A percentile compares a stretch with the other conserved stretches of the same genome.
phyloP scores from a whole-genome alignment of 2,113 vertebrate species.

The Prunella himalayana region DNA sequence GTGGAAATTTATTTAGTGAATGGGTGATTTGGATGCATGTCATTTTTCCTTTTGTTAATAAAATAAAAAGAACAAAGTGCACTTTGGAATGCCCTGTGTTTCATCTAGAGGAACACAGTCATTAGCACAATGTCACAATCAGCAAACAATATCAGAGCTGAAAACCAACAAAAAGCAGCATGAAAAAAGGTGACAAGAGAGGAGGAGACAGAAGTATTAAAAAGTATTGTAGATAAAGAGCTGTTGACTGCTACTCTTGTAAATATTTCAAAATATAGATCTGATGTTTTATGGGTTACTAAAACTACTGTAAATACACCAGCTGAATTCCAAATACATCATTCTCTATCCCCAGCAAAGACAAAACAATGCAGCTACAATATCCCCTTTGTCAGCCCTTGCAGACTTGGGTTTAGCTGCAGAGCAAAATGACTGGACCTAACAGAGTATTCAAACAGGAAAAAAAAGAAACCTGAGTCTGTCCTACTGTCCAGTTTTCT shows the following conservation, averaged over 20 bases:
- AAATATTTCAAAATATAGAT: conserved; percentile 32
- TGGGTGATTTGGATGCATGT: background rate
- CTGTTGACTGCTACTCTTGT: conserved; percentile 45
- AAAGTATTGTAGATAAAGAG: conserved; percentile 3
- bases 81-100: background rate
- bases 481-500: background rate
- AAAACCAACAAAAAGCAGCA: background rate
- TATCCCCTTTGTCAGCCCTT: background rate
- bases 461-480: background rate
- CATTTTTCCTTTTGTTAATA: background rate
- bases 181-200: background rate
- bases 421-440: background rate
- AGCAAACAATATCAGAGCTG: background rate
- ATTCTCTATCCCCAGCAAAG: conserved; percentile 35
- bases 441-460: background rate
- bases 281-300: conserved; percentile 28
- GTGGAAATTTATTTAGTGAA: background rate
- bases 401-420: conserved; percentile 18
- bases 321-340: conserved; percentile 60
- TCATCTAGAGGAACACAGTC: background rate
- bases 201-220: background rate
- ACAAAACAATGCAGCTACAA: conserved; percentile 35
- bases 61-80: background rate
- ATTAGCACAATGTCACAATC: background rate
- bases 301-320: conserved; percentile 65